A percentile compares a stretch with the other conserved stretches of the same genome.
These are phyloP conservation scores for Crenuchus spilurus DNA, from an alignment of 2,797 vertebrate species.

Conservation along the genomic window DNA sequence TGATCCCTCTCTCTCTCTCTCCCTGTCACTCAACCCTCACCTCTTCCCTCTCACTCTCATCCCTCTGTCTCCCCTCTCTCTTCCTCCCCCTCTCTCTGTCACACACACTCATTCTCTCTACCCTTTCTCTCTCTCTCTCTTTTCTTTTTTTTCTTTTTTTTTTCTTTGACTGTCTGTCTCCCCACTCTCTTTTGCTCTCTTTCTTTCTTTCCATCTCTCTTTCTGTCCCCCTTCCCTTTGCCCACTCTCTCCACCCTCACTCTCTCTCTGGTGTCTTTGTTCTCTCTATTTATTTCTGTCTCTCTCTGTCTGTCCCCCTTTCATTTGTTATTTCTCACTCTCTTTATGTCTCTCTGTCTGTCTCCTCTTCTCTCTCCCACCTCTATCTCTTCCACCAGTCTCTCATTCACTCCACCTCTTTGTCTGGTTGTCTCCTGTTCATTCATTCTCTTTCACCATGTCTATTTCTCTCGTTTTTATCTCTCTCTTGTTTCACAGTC, in stretches of 20 bases:
- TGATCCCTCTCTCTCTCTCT: not conserved
- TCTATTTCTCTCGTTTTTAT: not conserved
- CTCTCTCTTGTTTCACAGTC: not conserved
- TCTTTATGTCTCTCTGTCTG: conserved; percentile 61
- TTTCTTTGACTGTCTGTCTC: not conserved
- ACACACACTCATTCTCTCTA: not conserved
- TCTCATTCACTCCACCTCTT: not conserved
- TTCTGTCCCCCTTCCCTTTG: too few species aligned
- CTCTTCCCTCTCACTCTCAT: conserved; percentile 14
- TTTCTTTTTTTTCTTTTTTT: not conserved
- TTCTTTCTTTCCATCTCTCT: too few species aligned
- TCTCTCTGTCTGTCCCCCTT: conserved; percentile 36
- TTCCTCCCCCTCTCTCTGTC: not conserved
- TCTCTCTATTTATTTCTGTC: not conserved
- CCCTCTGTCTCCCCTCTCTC: not conserved
- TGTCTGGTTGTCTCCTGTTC: not conserved
- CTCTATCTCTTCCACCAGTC: too few species aligned
- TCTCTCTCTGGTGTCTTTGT: too few species aligned
- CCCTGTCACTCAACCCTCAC: conserved; percentile 13
- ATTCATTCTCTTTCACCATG: not conserved
- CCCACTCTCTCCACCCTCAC: not conserved
- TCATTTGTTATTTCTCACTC: conserved; percentile 43
- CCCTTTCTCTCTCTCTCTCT: not conserved
- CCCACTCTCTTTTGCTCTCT: not conserved
- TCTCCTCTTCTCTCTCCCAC: too few species aligned